phyloP scores from a whole-genome alignment of 1,140 invertebrate species.

The Gonioctena quinquepunctata region DNA sequence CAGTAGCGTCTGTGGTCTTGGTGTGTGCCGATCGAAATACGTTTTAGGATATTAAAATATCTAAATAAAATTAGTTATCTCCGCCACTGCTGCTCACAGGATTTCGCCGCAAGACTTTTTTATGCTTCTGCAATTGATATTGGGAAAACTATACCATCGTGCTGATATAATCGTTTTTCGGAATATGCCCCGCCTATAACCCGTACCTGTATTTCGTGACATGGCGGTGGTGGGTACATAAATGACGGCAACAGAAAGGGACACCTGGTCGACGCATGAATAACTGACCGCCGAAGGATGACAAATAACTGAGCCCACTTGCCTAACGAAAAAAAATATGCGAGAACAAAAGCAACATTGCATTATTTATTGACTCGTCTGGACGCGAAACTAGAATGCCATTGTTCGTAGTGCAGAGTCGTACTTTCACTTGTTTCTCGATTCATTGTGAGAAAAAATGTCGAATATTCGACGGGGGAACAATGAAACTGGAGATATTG shows the following conservation, averaged over 20 bases:
- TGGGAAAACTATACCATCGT: no score
- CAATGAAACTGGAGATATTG: no score
- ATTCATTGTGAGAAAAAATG: background rate
- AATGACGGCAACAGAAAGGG: background rate
- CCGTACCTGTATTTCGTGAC: background rate
- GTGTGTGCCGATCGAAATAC: no score
- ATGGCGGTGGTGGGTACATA: background rate
- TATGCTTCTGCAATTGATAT: no score
- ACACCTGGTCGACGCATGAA: background rate
- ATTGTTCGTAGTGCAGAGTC: background rate
- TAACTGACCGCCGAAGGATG: background rate
- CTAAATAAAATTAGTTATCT: no score
- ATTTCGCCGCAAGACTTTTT: no score
- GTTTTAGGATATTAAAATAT: no score
- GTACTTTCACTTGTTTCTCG: background rate
- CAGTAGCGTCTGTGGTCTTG: no score
- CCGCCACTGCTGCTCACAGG: no score
- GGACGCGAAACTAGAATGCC: background rate
- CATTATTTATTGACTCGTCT: background rate
- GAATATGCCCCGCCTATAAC: no score
- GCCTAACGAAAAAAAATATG: background rate
- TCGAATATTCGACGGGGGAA: background rate
- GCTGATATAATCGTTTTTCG: no score
- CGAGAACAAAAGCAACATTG: background rate
- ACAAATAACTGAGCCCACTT: background rate